Conservation (phyloP, 2,888 invertebrate genomes). For the Actias luna region DNA sequence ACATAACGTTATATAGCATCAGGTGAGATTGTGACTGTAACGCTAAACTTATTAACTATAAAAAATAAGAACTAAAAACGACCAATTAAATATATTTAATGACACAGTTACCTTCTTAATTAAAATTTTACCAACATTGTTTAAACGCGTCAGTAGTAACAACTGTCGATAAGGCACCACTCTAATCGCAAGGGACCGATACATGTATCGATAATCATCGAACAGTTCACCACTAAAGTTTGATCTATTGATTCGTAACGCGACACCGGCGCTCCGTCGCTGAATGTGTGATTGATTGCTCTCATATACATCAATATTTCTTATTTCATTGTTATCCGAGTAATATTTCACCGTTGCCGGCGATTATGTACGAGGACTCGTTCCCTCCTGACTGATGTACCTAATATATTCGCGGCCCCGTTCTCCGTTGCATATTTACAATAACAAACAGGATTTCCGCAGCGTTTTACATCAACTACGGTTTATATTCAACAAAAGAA, state of each 20-base stretch:
- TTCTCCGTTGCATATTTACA: constrained; percentile 23
- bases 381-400: constrained; percentile 45
- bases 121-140: no score
- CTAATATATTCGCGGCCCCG: constrained; percentile 38
- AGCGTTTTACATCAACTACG: neutral
- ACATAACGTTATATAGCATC: no score
- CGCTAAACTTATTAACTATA: no score
- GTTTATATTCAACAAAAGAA: neutral
- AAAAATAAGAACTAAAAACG: no score
- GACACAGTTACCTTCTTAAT: no score
- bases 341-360: constrained; percentile 51
- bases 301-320: constrained; percentile 54
- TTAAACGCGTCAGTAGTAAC: neutral
- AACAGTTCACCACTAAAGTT: constrained; percentile 19
- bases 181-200: neutral
- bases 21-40: no score
- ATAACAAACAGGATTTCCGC: neutral
- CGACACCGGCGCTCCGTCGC: constrained; percentile 33
- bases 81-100: no score
- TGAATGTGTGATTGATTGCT: constrained; percentile 39
- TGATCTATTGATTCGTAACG: constrained; percentile 47
- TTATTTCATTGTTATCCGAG: constrained; percentile 56
- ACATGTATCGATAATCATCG: neutral
- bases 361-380: constrained; percentile 33
- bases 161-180: neutral